A percentile compares a stretch with the other conserved stretches of the same genome.
These are phyloP conservation scores for Lithobates sylvaticus DNA, from an alignment of 2,797 vertebrate species.

Conservation along the genomic window DNA sequence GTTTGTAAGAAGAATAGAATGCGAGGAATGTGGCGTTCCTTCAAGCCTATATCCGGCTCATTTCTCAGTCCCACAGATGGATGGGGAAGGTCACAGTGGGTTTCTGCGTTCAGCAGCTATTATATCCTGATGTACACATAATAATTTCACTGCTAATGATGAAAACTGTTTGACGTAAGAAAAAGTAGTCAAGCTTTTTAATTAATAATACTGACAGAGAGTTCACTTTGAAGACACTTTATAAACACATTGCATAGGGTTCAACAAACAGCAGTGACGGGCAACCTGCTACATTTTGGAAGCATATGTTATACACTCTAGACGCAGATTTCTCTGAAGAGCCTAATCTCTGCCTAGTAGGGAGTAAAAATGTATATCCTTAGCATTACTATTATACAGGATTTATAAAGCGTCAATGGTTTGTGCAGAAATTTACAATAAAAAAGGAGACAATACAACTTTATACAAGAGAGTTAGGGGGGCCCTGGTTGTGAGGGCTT, in stretches of 20 bases:
- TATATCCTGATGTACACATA: constrained; percentile 11
- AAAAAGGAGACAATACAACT: too few species aligned
- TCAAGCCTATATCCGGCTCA: constrained; percentile 62
- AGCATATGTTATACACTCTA: too few species aligned
- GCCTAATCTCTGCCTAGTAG: too few species aligned
- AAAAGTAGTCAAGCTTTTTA: neutral
- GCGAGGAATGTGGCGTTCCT: constrained; percentile 59
- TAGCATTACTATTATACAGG: too few species aligned
- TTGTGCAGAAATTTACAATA: too few species aligned
- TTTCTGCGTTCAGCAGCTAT: constrained; percentile 46
- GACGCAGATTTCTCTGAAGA: too few species aligned
- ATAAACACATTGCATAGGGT: neutral
- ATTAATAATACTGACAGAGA: neutral
- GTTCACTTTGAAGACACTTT: neutral
- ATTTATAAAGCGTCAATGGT: too few species aligned
- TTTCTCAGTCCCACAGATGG: constrained; percentile 59
- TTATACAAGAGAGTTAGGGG: too few species aligned
- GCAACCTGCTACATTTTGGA: too few species aligned
- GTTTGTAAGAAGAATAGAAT: constrained; percentile 61
- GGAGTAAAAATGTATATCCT: too few species aligned
- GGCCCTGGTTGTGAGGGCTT: too few species aligned
- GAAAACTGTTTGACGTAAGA: constrained; percentile 2
- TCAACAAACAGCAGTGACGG: too few species aligned
- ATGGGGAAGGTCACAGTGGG: constrained; percentile 57
- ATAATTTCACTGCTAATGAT: constrained; percentile 13